These are phyloP conservation scores for Pangasius djambal DNA, from an alignment of 2,797 vertebrate species.

Conservation along the genomic window DNA sequence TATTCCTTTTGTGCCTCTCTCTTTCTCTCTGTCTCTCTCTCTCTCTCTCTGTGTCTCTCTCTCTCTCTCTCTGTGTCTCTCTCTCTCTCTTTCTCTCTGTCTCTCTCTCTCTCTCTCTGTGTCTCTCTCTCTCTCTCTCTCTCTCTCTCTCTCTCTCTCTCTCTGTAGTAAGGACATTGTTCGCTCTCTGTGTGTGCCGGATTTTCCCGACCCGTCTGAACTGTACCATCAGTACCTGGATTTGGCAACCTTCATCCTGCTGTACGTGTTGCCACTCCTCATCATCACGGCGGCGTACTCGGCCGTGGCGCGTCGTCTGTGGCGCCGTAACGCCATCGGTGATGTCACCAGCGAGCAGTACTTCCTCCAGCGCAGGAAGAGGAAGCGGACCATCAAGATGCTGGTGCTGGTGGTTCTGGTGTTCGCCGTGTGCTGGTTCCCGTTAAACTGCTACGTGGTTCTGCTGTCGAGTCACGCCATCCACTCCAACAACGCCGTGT, in stretches of 20 bases:
- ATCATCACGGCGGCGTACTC: slow-evolving; percentile 87
- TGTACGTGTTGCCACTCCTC: slow-evolving; percentile 89
- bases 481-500: slow-evolving; percentile 84
- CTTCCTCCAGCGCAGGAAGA: slow-evolving; percentile 79
- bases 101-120: too few species aligned
- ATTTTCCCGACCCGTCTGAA: slow-evolving; percentile 91
- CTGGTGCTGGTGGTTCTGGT: slow-evolving; percentile 85
- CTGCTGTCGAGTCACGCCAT: slow-evolving; percentile 87
- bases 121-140: background rate
- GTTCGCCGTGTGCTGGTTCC: slow-evolving; percentile 90
- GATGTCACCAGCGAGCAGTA: slow-evolving; percentile 89
- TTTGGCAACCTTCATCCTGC: slow-evolving; percentile 86
- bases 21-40: too few species aligned
- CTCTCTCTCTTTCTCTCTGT: too few species aligned
- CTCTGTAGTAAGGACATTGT: slow-evolving; percentile 79
- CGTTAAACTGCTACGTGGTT: slow-evolving; percentile 89
- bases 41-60: too few species aligned
- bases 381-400: slow-evolving; percentile 88
- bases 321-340: slow-evolving; percentile 86
- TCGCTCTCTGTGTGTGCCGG: slow-evolving; percentile 85
- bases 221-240: slow-evolving; percentile 93
- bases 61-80: too few species aligned
- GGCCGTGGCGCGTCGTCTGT: slow-evolving; percentile 86
- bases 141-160: background rate
- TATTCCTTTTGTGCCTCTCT: too few species aligned